These are phyloP conservation scores for Ceriagrion tenellum DNA, from an alignment of 2,888 invertebrate genomes.

Conservation along the genomic window DNA sequence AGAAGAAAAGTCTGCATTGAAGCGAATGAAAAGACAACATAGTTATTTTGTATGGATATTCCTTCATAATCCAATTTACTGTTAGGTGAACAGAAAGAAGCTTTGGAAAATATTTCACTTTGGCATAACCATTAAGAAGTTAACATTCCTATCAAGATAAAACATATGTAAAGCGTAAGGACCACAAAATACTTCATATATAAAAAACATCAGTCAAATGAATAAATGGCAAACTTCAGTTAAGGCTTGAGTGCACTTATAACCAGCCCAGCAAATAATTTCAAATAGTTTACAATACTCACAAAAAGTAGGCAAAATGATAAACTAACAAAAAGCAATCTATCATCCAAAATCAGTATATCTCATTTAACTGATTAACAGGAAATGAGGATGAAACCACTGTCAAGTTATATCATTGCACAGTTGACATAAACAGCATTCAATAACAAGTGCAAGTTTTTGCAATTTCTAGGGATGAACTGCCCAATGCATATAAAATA, in stretches of 20 bases:
- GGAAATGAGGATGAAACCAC: background rate
- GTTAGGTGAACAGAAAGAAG: slow-evolving; percentile 46
- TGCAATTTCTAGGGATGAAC: background rate
- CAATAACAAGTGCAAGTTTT: background rate
- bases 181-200: slow-evolving; percentile 41
- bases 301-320: slow-evolving; percentile 38
- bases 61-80: slow-evolving; percentile 46
- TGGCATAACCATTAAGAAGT: slow-evolving; percentile 50
- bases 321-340: slow-evolving; percentile 57
- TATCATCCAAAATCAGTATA: background rate
- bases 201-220: slow-evolving; percentile 38
- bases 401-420: background rate
- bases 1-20: slow-evolving; percentile 78
- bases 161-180: slow-evolving; percentile 48
- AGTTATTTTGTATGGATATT: slow-evolving; percentile 54
- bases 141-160: slow-evolving; percentile 62
- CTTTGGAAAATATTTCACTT: slow-evolving; percentile 67
- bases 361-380: background rate
- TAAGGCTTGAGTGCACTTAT: slow-evolving; percentile 52
- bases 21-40: slow-evolving; percentile 66
- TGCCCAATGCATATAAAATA: background rate
- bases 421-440: background rate
- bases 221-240: slow-evolving; percentile 59
- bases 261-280: slow-evolving; percentile 64
- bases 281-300: background rate